Conservation (phyloP, 2,888 invertebrate genomes). For the Coecobrya sp. region DNA sequence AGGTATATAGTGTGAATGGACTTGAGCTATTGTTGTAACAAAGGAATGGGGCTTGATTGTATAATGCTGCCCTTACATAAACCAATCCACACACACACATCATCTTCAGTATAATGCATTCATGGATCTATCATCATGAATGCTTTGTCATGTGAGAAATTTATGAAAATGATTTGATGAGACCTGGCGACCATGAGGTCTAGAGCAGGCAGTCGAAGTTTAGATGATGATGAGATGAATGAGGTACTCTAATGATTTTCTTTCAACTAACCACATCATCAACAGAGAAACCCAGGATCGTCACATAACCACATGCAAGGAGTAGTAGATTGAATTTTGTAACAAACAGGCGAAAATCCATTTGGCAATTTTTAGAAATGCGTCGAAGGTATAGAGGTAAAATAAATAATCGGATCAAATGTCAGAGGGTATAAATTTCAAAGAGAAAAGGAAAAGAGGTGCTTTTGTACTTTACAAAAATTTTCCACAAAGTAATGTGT, state of each 20-base stretch:
- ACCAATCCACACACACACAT: neutral
- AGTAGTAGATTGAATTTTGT: slow-evolving; percentile 23
- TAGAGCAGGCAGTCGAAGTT: neutral
- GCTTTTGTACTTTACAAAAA: neutral
- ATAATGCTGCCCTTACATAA: neutral
- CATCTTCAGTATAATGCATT: neutral
- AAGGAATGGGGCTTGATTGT: neutral
- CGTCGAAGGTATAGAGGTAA: neutral
- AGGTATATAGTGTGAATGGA: neutral
- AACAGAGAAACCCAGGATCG: neutral
- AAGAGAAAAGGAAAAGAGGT: neutral
- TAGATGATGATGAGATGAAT: neutral
- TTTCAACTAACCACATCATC: neutral
- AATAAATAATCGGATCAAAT: slow-evolving; percentile 17
- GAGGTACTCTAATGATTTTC: slow-evolving; percentile 24
- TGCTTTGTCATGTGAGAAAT: slow-evolving; percentile 8
- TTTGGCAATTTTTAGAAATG: neutral
- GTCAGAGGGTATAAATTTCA: neutral
- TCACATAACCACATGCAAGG: slow-evolving; percentile 16
- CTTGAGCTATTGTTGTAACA: neutral
- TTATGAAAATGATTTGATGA: neutral
- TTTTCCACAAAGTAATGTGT: neutral
- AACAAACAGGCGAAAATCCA: neutral
- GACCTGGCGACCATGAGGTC: neutral
- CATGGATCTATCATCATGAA: neutral